Percentiles rank a stretch among this genome's conserved stretches.
phyloP scores from a whole-genome alignment of 2,113 vertebrate species.

The Daubentonia madagascariensis region DNA sequence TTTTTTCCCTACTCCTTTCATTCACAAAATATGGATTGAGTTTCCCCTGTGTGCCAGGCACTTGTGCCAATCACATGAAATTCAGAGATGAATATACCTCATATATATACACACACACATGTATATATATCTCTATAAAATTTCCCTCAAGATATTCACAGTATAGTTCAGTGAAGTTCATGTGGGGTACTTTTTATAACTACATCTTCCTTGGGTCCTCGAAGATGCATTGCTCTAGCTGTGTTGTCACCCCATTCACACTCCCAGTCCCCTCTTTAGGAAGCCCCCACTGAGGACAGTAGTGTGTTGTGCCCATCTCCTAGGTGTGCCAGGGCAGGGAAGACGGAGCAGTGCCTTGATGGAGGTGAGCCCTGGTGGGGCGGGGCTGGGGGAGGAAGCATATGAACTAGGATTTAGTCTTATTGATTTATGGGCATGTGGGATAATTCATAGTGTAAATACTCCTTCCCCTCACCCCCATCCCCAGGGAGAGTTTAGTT shows the following conservation, averaged over 20 bases:
- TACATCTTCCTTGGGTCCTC: neutral
- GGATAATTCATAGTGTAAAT: slow-evolving; percentile 37
- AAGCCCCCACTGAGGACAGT: neutral
- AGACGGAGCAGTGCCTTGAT: neutral
- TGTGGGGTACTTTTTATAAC: neutral
- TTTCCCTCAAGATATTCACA: neutral
- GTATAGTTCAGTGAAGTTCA: neutral
- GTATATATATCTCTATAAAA: neutral
- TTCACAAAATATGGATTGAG: neutral
- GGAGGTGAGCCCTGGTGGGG: neutral
- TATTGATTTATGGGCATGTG: slow-evolving; percentile 44
- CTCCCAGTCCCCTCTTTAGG: neutral
- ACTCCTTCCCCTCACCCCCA: neutral
- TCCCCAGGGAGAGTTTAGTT: slow-evolving; percentile 54
- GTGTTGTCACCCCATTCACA: neutral
- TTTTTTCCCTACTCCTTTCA: neutral
- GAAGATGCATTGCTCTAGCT: neutral
- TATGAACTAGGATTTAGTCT: neutral
- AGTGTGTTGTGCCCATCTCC: neutral
- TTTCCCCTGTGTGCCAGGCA: neutral
- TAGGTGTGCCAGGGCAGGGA: neutral
- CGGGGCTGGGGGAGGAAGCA: neutral
- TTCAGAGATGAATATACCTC: neutral
- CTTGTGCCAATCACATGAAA: neutral
- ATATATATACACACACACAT: too few relatives aligned